Base-by-base conservation (phyloP, 2,888 invertebrate genomes). In the Cryptocheilus praepositus region DNA sequence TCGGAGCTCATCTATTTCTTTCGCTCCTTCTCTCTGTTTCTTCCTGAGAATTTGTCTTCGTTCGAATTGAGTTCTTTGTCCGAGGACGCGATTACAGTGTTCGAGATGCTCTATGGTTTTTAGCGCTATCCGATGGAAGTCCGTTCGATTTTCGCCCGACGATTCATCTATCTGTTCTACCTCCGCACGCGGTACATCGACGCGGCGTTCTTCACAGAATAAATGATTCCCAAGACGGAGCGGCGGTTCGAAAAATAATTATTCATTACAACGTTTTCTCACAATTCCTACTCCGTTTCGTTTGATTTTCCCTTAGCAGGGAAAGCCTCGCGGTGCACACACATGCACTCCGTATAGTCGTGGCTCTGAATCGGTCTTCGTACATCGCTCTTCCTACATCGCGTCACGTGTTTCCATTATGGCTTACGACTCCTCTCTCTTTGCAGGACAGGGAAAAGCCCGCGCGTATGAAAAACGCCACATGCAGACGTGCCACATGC, bases 371-470 rank as follows among this genome's bases (percentile, higher is more conserved):
- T 57, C 44, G 36, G 54, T 52, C 22, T 18, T 62, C 62, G 59
- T 69, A 52, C 60, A 52, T 67, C 57, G 21, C 70, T 52, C 22
- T 18, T 62, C 62, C 55, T 69, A 52, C 60, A 52, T 67, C 57
- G 21, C 70, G 63, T 73, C 66, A 67, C 68, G 67, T 70, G 70
- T 73, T 53, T 46, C 61, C 36, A 61, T 69, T 64, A 56, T 56
- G 60, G 15, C 55, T 28, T 13, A 54, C 59, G 59, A 56, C 56
- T 69, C 60, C 66, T 59, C 64, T 21, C 15, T 49, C 49, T 46
- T 28, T 18, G 16, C 49, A 16, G 49, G 8, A 49, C 18, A 16
- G 49, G 16, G 16, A 49, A 49, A 49, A 49, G 36, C 8, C 11
- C 49, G 49, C 49, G 49, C 18, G 5, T 16, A 49, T 13, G 49